phyloP scores from a whole-genome alignment of 2,113 vertebrate genomes.

The Ursus arctos region DNA sequence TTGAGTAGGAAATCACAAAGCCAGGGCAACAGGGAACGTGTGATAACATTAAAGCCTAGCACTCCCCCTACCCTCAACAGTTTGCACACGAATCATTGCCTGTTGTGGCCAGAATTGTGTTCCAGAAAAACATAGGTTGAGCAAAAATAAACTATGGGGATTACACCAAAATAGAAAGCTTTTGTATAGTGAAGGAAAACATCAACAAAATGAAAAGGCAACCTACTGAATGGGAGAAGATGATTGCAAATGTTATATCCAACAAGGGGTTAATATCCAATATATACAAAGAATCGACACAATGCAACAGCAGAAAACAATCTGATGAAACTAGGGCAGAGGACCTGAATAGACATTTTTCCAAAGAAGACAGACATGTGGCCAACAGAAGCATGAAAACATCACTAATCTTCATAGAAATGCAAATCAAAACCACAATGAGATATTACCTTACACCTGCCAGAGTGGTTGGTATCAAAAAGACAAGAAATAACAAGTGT shows the following conservation, averaged over 20 bases:
- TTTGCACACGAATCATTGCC: not conserved
- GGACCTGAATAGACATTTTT: not conserved
- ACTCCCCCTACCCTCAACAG: too few species aligned
- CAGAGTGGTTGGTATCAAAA: not conserved
- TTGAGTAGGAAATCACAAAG: not conserved
- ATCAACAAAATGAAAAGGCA: not conserved
- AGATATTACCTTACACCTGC: not conserved
- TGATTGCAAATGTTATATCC: not conserved
- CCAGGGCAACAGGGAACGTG: not conserved
- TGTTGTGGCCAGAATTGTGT: not conserved
- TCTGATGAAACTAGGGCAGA: not conserved
- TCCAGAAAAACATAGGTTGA: not conserved
- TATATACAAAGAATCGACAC: not conserved
- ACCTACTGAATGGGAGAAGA: not conserved
- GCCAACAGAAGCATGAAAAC: not conserved
- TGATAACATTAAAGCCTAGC: not conserved
- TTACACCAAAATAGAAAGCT: not conserved
- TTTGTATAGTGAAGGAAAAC: not conserved
- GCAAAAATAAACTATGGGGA: not conserved
- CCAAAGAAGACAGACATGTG: not conserved
- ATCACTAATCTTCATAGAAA: not conserved
- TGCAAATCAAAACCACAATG: not conserved
- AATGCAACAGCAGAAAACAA: not conserved
- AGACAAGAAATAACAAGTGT: not conserved
- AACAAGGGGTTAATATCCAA: not conserved